phyloP scores from a whole-genome alignment of 2,888 invertebrate genomes.

The Melanargia galathea region DNA sequence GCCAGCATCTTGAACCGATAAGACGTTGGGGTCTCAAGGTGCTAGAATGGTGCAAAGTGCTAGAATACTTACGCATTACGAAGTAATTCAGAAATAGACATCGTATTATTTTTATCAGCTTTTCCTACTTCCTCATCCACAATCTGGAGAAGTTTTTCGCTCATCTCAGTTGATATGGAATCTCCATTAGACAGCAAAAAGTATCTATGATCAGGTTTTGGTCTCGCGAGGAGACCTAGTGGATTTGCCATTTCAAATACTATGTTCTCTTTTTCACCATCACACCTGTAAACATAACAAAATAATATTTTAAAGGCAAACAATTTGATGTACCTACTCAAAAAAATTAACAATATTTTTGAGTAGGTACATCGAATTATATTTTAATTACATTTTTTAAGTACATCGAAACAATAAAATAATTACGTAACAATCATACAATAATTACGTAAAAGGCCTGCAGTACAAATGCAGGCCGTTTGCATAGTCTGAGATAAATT shows the following conservation, averaged over 20 bases:
- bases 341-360: no score
- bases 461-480: no score
- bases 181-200: constrained; percentile 65
- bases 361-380: no score
- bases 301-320: neutral
- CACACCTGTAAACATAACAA: constrained; percentile 72
- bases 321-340: no score
- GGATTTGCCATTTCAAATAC: constrained; percentile 82
- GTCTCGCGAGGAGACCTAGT: constrained; percentile 61
- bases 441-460: no score
- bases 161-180: constrained; percentile 49
- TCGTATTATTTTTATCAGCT: constrained; percentile 58
- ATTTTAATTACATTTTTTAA: no score
- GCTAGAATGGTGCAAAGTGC: no score
- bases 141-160: constrained; percentile 50
- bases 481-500: no score
- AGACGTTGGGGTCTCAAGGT: no score
- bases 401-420: no score
- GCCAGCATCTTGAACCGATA: no score
- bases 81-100: constrained; percentile 57
- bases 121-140: constrained; percentile 53
- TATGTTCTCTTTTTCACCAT: constrained; percentile 85
- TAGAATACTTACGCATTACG: constrained; percentile 54
- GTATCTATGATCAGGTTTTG: constrained; percentile 55
- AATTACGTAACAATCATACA: no score